Conservation (phyloP, 2,113 vertebrate species). For the Pristiophorus japonicus region DNA sequence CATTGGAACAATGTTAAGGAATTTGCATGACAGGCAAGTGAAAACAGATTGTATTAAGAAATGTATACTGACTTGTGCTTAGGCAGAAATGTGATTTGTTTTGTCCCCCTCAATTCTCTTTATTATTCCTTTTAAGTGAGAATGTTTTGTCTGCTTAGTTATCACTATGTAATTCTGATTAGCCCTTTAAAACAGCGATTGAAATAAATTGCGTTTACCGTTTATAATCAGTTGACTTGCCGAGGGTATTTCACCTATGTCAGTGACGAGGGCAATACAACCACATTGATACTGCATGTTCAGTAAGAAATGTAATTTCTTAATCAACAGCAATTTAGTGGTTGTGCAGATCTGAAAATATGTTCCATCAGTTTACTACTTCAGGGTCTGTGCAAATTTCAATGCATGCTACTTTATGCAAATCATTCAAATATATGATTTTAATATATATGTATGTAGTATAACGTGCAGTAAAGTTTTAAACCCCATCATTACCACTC, state of each 20-base stretch:
- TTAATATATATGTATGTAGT: no score
- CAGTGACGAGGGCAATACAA: background rate
- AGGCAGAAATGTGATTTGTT: background rate
- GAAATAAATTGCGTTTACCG: background rate
- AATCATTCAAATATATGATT: no score
- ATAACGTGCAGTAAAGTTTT: no score
- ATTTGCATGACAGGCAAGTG: background rate
- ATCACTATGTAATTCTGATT: background rate
- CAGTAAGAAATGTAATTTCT: background rate
- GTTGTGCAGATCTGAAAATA: background rate
- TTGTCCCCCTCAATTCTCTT: background rate
- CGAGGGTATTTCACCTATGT: no score
- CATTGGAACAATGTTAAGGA: no score
- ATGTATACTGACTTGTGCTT: background rate
- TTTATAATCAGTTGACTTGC: background rate
- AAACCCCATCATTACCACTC: no score
- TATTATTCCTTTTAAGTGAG: background rate
- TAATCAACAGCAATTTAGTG: background rate
- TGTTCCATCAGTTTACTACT: no score
- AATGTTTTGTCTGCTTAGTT: background rate
- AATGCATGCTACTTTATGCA: no score
- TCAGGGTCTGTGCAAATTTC: no score
- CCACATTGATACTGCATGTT: background rate
- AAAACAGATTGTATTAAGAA: background rate
- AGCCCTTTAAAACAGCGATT: background rate